Evolutionary conservation across 1,140 invertebrate species (phyloP).

Genomic region (Aphelinus certus): DNA sequence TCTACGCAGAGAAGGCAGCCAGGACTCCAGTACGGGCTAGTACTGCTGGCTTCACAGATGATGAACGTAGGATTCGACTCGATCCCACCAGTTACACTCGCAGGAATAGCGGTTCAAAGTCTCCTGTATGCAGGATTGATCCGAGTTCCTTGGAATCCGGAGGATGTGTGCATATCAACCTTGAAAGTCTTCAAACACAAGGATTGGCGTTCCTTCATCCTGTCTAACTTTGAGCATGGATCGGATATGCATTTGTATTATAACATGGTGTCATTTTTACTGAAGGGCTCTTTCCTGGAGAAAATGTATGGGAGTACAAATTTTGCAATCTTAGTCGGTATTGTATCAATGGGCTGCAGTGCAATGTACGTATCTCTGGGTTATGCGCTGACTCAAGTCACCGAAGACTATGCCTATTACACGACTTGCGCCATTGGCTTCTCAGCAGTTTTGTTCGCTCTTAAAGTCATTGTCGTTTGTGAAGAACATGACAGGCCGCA

Average conservation of each 20-base stretch:
- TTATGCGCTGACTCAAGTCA: slow-evolving; percentile 55
- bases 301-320: slow-evolving; percentile 68
- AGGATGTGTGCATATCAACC: slow-evolving; percentile 72
- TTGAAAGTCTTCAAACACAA: slow-evolving; percentile 65
- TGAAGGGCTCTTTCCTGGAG: slow-evolving; percentile 73
- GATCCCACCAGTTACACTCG: slow-evolving; percentile 74
- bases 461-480: slow-evolving; percentile 73
- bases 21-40: slow-evolving; percentile 56
- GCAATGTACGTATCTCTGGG: slow-evolving; percentile 67
- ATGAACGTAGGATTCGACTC: slow-evolving; percentile 68
- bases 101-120: slow-evolving; percentile 65
- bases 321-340: slow-evolving; percentile 68
- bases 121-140: slow-evolving; percentile 65
- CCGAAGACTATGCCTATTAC: slow-evolving; percentile 61
- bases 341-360: slow-evolving; percentile 70
- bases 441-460: slow-evolving; percentile 72
- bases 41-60: slow-evolving; percentile 55
- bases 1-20: slow-evolving; percentile 55
- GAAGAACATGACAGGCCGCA: slow-evolving; percentile 62
- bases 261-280: slow-evolving; percentile 77
- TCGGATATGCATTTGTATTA: slow-evolving; percentile 81
- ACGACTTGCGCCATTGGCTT: slow-evolving; percentile 76
- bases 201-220: slow-evolving; percentile 70
- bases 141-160: slow-evolving; percentile 67
- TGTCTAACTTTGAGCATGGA: slow-evolving; percentile 74